A percentile compares a stretch with the other conserved stretches of the same genome.
Evolutionary conservation across 2,797 vertebrate genomes (phyloP).

Genomic region (Eidolon dupreanum): DNA sequence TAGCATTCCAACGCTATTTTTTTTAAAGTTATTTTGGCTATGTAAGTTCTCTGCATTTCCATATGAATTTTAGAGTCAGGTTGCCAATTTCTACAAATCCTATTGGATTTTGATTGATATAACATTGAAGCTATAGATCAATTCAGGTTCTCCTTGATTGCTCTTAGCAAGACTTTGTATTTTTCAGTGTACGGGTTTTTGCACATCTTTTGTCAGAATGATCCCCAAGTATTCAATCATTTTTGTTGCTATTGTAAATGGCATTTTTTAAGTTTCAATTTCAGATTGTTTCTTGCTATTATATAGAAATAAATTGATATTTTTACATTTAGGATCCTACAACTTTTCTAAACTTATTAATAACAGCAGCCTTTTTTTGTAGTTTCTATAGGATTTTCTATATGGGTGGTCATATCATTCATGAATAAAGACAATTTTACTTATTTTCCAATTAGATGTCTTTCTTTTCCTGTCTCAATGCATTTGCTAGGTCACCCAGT

Average conservation of each 20-base stretch:
- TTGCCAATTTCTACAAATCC: not conserved
- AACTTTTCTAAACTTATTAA: not conserved
- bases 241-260: not conserved
- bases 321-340: not conserved
- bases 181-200: not conserved
- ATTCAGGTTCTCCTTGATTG: not conserved
- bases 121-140: not conserved
- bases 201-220: not conserved
- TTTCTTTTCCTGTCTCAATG: not conserved
- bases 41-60: not conserved
- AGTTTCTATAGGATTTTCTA: not conserved
- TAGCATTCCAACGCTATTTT: not conserved
- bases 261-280: not conserved
- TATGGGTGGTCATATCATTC: not conserved
- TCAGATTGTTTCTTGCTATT: not conserved
- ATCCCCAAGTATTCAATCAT: not conserved
- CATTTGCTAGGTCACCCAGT: not conserved
- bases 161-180: not conserved
- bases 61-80: not conserved
- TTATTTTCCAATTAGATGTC: not conserved
- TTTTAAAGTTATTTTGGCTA: not conserved
- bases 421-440: not conserved
- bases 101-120: not conserved
- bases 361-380: not conserved
- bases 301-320: not conserved